Evolutionary conservation across 37 sponge, comb jelly and placozoan genomes (phyloP).

Genomic region (Corticium candelabrum): DNA sequence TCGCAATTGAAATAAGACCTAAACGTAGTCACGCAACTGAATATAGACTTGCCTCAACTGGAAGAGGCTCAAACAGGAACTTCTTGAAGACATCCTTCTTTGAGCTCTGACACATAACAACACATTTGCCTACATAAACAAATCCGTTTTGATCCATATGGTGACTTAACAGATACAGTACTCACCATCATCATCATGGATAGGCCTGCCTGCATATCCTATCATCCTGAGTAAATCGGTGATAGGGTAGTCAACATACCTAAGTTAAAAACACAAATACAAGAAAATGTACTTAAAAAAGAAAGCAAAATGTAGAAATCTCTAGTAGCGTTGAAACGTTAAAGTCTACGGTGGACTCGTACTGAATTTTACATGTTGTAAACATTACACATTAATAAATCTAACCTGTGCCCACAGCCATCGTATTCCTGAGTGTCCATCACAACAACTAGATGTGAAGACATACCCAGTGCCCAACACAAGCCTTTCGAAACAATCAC

Average conservation of each 20-base stretch:
- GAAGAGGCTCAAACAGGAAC: conserved; percentile 96
- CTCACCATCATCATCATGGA: conserved; percentile 59
- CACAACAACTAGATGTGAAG: conserved; percentile 82
- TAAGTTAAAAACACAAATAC: too few relatives aligned
- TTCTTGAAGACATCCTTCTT: conserved; percentile 99
- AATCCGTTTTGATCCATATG: not conserved
- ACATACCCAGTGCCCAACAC: conserved; percentile 68
- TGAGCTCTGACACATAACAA: conserved; percentile 93
- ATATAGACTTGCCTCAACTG: conserved; percentile 80
- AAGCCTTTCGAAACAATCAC: conserved; percentile 76
- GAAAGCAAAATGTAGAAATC: too few relatives aligned
- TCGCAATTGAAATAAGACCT: not conserved
- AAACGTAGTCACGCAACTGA: too few relatives aligned
- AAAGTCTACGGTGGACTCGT: too few relatives aligned
- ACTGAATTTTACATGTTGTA: not conserved
- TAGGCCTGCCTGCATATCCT: conserved; percentile 73
- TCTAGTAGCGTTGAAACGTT: too few relatives aligned
- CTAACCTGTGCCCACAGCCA: conserved; percentile 79
- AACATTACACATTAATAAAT: not conserved
- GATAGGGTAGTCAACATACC: conserved; percentile 95
- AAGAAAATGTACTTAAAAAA: too few relatives aligned
- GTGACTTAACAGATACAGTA: not conserved
- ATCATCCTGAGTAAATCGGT: conserved; percentile 95
- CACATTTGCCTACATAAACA: conserved; percentile 56
- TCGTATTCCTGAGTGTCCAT: conserved; percentile 99